Base-by-base conservation (phyloP, 30 jellyfish, hydroid and myxozoan species). In the Chrysaora quinquecirrha region DNA sequence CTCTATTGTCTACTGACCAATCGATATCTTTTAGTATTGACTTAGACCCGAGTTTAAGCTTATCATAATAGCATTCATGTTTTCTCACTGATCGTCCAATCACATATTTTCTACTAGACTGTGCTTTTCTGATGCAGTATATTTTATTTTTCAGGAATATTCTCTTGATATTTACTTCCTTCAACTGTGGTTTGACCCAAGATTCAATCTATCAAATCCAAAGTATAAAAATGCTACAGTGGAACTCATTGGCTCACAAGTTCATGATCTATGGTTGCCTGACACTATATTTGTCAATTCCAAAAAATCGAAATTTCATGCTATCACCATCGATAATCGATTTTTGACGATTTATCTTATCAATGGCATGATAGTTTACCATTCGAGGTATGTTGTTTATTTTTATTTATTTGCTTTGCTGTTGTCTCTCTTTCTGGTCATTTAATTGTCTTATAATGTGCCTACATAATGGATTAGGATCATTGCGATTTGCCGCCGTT, bases 251-350 rank as follows among this genome's bases (percentile, higher is more conserved):
- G 98, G 98, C 0, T 80, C 87, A 0, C 95, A 82, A n/a, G 87
- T 87, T 3, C 96, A 87, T 31, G 87, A 75, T 21, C 22, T 93
- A 12, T 93, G 98, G 98, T 67, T 93, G 16, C 98, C 98, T 10
- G 98, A 93, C 67, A 87, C 97, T 9, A 95, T 93, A 22, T 93
- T 93, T 68, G 83, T 93, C 35, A 93, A 93, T 69, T 93, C 98
- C 2, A 93, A 93, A 65, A 29, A 80, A 25, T 80, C 98, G 11
- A 77, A 47, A 31, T 84, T 78, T 78, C 98, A 93, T 34, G 85
- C 84, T 9, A 93, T 93, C 33, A 93, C 98, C 24, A 78, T 87
- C 21, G 92, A 93, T 54, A 93, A 93, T 64, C 81, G 98, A 32
- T 86, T 93, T 54, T 56, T 86, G 27, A 80, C 96, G 50, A 83